phyloP scores from a whole-genome alignment of 2,797 vertebrate genomes.

The Xyrichtys novacula region DNA sequence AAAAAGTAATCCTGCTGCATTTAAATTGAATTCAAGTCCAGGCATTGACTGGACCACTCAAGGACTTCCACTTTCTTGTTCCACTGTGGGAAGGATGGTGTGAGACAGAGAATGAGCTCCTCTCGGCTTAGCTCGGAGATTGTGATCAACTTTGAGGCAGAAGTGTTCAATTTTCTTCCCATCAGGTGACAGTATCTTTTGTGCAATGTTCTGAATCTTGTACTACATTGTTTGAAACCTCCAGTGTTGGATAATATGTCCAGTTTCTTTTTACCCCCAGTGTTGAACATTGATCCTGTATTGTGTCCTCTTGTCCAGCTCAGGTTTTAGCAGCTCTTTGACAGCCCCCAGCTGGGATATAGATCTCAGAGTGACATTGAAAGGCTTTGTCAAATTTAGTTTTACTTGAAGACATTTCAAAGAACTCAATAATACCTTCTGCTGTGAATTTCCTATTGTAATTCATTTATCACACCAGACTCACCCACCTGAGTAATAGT shows the following conservation, averaged over 20 bases:
- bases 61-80: slow-evolving; percentile 9
- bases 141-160: slow-evolving; percentile 1
- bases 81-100: background rate
- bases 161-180: slow-evolving; percentile 41
- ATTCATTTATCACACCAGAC: background rate
- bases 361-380: background rate
- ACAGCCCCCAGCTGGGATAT: background rate
- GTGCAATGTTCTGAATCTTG: slow-evolving; percentile 14
- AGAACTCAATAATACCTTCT: background rate
- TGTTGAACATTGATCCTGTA: background rate
- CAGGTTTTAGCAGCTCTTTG: background rate
- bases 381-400: background rate
- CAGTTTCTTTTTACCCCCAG: background rate
- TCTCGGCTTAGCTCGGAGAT: background rate
- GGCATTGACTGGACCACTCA: slow-evolving; percentile 9
- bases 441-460: background rate
- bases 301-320: background rate
- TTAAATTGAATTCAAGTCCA: slow-evolving; percentile 23
- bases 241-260: background rate
- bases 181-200: slow-evolving; percentile 34
- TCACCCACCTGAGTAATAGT: slow-evolving; percentile 92
- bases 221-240: slow-evolving; percentile 11
- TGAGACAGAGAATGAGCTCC: slow-evolving; percentile 11
- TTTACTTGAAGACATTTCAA: background rate
- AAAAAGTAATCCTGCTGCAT: slow-evolving; percentile 24